Percentiles rank a stretch among this genome's conserved stretches.
These are phyloP conservation scores for Reticulitermes lucifugus DNA, from an alignment of 2,888 invertebrate genomes.

Conservation along the genomic window DNA sequence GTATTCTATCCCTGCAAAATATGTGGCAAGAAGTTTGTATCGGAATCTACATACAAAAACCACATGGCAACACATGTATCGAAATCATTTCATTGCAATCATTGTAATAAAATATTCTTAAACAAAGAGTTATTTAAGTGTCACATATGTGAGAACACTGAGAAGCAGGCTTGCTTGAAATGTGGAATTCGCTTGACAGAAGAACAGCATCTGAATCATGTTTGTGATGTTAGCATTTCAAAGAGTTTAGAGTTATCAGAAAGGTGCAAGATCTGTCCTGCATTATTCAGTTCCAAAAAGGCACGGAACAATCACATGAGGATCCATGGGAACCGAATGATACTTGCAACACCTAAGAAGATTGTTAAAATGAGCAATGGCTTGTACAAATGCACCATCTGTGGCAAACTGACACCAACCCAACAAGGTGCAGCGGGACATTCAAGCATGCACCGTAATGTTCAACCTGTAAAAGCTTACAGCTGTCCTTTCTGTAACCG, in stretches of 20 bases:
- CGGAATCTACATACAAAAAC: neutral
- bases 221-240: neutral
- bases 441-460: neutral
- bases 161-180: neutral
- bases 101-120: slow-evolving; percentile 10
- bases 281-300: neutral
- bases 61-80: slow-evolving; percentile 1
- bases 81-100: neutral
- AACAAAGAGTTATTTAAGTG: neutral
- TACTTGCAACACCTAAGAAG: neutral
- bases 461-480: neutral
- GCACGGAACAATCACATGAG: slow-evolving; percentile 20
- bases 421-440: slow-evolving; percentile 23
- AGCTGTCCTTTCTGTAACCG: slow-evolving; percentile 18
- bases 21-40: slow-evolving; percentile 19
- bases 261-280: neutral
- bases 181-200: slow-evolving; percentile 4
- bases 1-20: slow-evolving; percentile 9
- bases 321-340: neutral
- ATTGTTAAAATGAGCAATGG: neutral
- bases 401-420: neutral
- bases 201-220: neutral
- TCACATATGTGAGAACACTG: neutral
- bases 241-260: neutral
- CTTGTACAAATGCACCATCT: slow-evolving; percentile 1